phyloP scores from a whole-genome alignment of 2,888 invertebrate species.

The Lepidonotus clava region DNA sequence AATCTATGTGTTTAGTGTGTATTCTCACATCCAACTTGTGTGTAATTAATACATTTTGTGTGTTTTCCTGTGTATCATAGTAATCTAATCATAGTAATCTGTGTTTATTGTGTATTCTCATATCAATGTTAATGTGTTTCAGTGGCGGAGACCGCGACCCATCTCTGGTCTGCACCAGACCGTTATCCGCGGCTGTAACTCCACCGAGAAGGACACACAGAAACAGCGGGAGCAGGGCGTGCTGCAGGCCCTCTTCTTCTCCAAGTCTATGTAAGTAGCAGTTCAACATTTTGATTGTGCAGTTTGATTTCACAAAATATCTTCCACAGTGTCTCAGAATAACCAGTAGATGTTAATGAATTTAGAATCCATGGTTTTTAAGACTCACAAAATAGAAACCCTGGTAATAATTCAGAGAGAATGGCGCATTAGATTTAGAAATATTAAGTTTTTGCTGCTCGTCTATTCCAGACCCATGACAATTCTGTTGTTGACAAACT shows the following conservation, averaged over 20 bases:
- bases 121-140: no score
- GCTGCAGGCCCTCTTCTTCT: slow-evolving; percentile 82
- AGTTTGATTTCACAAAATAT: background rate
- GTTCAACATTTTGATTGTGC: background rate
- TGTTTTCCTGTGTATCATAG: no score
- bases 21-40: no score
- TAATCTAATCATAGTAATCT: no score
- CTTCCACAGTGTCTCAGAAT: no score
- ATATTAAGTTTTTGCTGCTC: background rate
- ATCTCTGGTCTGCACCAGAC: slow-evolving; percentile 82
- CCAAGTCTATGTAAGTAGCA: slow-evolving; percentile 68
- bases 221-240: slow-evolving; percentile 92
- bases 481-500: background rate
- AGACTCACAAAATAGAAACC: background rate
- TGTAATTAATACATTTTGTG: no score
- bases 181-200: slow-evolving; percentile 83
- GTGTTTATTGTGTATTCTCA: no score
- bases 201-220: slow-evolving; percentile 92
- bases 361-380: no score
- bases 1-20: no score
- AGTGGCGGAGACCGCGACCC: slow-evolving; percentile 87
- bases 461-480: background rate
- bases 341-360: no score
- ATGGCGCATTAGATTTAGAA: background rate
- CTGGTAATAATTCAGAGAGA: background rate